phyloP scores from a whole-genome alignment of 2,113 vertebrate species.

The Oceanites oceanicus region DNA sequence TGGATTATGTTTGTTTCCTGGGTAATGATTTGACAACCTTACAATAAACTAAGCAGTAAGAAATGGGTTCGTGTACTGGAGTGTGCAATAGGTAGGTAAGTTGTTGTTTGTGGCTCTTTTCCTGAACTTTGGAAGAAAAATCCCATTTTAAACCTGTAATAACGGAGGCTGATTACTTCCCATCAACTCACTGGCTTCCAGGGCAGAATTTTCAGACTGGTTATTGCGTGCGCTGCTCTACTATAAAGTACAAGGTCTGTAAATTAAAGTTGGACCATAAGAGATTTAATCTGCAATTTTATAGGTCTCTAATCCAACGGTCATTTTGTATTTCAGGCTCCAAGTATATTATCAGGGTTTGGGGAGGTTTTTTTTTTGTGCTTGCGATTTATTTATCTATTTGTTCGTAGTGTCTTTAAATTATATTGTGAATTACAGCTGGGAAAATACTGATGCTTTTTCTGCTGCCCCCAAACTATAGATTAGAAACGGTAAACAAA shows the following conservation, averaged over 20 bases:
- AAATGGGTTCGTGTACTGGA: not conserved
- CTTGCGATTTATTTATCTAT: conserved; percentile 1
- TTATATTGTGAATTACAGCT: not conserved
- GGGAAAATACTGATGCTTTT: conserved; percentile 25
- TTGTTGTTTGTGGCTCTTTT: conserved; percentile 43
- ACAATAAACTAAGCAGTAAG: conserved; percentile 19
- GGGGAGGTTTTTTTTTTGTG: not conserved
- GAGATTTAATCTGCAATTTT: conserved; percentile 49
- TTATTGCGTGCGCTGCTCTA: not conserved
- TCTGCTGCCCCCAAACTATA: conserved; percentile 64
- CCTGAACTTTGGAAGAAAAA: conserved; percentile 59
- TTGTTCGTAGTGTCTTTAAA: not conserved
- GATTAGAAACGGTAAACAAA: conserved; percentile 87
- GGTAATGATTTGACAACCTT: conserved; percentile 19
- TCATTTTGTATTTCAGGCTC: conserved; percentile 6
- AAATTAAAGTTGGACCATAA: conserved; percentile 53
- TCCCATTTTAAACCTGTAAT: conserved; percentile 14
- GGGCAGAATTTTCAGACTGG: conserved; percentile 50
- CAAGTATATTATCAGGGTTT: not conserved
- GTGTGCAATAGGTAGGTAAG: conserved; percentile 1
- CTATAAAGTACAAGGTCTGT: conserved; percentile 26
- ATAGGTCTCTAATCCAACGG: conserved; percentile 19
- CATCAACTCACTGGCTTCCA: conserved; percentile 42
- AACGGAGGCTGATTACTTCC: conserved; percentile 49
- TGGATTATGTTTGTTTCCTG: conserved; percentile 1